phyloP scores from a whole-genome alignment of 2,113 vertebrate species.

The Leptobrachium ailaonicum region DNA sequence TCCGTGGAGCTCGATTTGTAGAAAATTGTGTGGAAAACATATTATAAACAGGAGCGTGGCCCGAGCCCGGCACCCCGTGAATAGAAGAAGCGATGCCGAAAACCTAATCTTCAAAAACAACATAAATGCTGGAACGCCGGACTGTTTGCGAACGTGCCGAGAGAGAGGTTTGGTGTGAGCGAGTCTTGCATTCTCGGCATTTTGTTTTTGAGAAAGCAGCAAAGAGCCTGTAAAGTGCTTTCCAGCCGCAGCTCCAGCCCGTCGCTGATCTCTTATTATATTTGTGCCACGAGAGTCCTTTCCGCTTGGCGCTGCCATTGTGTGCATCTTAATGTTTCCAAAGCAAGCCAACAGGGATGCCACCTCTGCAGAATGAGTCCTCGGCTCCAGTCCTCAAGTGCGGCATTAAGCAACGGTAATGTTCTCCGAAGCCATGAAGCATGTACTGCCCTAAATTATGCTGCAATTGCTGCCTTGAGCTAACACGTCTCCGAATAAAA shows the following conservation, averaged over 20 bases:
- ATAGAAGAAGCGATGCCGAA: too few relatives aligned
- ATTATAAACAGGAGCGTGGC: too few relatives aligned
- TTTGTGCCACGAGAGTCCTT: conserved; percentile 57
- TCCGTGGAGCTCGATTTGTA: too few relatives aligned
- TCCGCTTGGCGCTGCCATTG: conserved; percentile 56
- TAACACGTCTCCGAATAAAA: conserved; percentile 70
- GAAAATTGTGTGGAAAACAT: too few relatives aligned
- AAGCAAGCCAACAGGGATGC: conserved; percentile 66
- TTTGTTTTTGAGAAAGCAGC: conserved; percentile 8
- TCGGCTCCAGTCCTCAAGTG: conserved; percentile 63
- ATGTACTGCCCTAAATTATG: conserved; percentile 74
- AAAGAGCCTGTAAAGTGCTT: conserved; percentile 15
- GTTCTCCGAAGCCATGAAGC: conserved; percentile 72
- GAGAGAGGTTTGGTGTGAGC: not conserved
- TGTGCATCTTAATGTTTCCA: conserved; percentile 69
- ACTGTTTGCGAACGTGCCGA: not conserved
- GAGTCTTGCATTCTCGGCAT: not conserved
- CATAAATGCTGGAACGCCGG: too few relatives aligned
- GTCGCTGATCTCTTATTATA: conserved; percentile 55
- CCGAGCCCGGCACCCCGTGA: too few relatives aligned
- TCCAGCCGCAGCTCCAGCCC: not conserved
- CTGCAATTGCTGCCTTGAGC: conserved; percentile 64
- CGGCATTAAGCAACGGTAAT: conserved; percentile 70
- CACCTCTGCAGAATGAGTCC: conserved; percentile 69
- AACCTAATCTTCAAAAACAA: too few relatives aligned